Percentiles rank a stretch among this genome's conserved stretches.
Evolutionary conservation across 2,888 invertebrate species (phyloP).

Genomic region (Ophion ventricosus): DNA sequence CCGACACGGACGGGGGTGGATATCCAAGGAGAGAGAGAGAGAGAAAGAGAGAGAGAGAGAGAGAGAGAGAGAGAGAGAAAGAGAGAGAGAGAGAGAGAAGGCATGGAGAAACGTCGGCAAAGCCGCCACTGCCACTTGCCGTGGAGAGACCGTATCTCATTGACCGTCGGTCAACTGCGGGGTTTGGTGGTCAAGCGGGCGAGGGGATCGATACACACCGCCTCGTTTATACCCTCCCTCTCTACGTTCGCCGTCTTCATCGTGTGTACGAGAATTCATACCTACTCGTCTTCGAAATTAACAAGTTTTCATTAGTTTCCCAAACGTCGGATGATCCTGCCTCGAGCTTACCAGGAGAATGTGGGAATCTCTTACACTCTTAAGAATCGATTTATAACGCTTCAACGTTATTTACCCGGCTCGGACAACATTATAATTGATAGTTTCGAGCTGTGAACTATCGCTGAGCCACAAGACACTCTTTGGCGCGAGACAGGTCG

Average conservation of each 20-base stretch:
- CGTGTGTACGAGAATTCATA: conserved; percentile 27
- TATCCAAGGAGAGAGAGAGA: conserved; percentile 13
- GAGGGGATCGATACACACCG: conserved; percentile 76
- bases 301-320: conserved; percentile 1
- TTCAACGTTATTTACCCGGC: conserved; percentile 49
- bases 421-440: conserved; percentile 49
- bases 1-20: conserved; percentile 4
- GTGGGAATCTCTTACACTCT: neutral
- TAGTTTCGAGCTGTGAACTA: conserved; percentile 47
- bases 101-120: conserved; percentile 66
- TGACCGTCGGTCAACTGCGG: conserved; percentile 81
- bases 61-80: conserved; percentile 22
- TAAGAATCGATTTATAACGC: conserved; percentile 58
- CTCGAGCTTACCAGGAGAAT: neutral
- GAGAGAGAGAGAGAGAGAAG: conserved; percentile 31
- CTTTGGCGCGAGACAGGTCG: conserved; percentile 36
- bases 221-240: neutral
- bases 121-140: conserved; percentile 66
- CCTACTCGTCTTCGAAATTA: neutral
- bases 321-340: conserved; percentile 28
- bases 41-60: conserved; percentile 21
- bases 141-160: conserved; percentile 81
- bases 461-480: conserved; percentile 40
- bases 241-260: conserved; percentile 28
- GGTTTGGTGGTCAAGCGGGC: conserved; percentile 59